Evolutionary conservation across 2,888 invertebrate genomes (phyloP), one percentile per base, ranked within the genome.

Genomic region (Melipona bicolor): DNA sequence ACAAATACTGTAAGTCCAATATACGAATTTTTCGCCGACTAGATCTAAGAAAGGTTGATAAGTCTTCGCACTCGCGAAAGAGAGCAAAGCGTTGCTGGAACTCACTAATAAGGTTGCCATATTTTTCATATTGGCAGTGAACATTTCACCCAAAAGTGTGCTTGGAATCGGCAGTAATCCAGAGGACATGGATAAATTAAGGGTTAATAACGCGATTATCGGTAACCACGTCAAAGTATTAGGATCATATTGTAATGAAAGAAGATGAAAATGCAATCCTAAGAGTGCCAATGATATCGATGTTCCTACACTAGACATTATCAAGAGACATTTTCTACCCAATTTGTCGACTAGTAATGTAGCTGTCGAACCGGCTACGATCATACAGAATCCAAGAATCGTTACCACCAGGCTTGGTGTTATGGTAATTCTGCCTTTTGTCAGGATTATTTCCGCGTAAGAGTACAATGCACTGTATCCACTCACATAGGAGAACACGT

Each of bases 401-500:
- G 95, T 95, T 2, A 96, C 95, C 1, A 95, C 93, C 2, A 92
- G 87, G 77, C 95, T 94, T 0, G 95, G 94, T 3, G 93, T 91
- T 32, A 93, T 83, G 11, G 90, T 83, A 61, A 92, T 88, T 19
- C 93, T 93, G 56, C 95, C 95, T 59, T 90, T 91, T 19, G 88
- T 89, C 43, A 95, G 91, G 59, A 95, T 93, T 21, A 93, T 93
- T 82, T 95, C 95, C 6, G 94, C 92, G 85, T 95, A 95, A 81
- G 94, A 95, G 73, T 92, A 93, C 59, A 95, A 91, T 0, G 95
- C 94, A 85, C 94, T 95, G 87, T 94, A 94, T 3, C 95, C 95
- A 50, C 93, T 94, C 21, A 95, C 93, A 87, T 96, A 96, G 76
- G 95, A 95, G 82, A 96, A 95, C 3, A 95, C 81, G 93, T 95